phyloP scores from a whole-genome alignment of 2,888 invertebrate species.

The Tribolium freemani region DNA sequence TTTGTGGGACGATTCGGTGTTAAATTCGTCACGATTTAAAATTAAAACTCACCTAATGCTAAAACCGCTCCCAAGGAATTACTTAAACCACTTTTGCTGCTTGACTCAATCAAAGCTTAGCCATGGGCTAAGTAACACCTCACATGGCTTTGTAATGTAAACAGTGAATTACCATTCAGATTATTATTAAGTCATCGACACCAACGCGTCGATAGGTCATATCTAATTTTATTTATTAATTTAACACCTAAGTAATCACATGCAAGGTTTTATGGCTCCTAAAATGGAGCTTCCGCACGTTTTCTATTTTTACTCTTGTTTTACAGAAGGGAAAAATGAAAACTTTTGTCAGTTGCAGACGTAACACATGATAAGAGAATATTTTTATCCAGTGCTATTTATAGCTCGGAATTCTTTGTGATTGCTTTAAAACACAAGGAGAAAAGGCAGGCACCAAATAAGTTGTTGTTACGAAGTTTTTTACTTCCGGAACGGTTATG shows the following conservation, averaged over 20 bases:
- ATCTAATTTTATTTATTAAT: constrained; percentile 9
- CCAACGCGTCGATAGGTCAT: constrained; percentile 15
- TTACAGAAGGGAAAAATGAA: not conserved
- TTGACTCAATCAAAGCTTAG: not conserved
- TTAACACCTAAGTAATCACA: not conserved
- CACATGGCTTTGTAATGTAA: constrained; percentile 18
- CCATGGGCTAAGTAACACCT: constrained; percentile 5
- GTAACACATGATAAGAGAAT: not conserved
- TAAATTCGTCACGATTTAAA: constrained; percentile 15
- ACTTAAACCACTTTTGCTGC: not conserved
- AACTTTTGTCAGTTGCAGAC: not conserved
- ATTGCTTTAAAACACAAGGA: no score
- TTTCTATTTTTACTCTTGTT: constrained; percentile 10
- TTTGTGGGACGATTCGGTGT: not conserved
- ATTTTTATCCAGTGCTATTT: not conserved
- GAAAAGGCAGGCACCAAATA: no score
- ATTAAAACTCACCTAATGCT: constrained; percentile 23
- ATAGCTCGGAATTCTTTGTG: not conserved
- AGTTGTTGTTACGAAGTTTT: no score
- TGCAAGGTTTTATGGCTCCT: not conserved
- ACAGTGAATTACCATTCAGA: constrained; percentile 9
- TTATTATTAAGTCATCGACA: not conserved
- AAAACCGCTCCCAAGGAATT: not conserved
- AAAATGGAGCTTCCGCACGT: not conserved
- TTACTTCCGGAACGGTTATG: not conserved